Evolutionary conservation across 2,797 vertebrate genomes (phyloP).

Genomic region (Aselliscus stoliczkanus): DNA sequence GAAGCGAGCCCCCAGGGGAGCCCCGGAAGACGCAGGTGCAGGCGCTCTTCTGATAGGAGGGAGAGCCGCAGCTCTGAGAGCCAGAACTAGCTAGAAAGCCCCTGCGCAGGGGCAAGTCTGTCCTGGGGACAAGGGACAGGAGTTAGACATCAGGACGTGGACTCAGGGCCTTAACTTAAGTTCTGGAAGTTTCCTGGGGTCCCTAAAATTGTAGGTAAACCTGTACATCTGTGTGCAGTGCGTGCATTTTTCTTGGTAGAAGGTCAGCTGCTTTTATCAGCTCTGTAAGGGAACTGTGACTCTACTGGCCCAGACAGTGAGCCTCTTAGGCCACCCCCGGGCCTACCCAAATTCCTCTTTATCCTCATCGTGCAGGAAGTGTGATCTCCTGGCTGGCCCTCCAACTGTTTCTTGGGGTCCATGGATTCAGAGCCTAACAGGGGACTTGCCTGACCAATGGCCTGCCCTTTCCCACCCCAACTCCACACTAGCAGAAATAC

Average conservation of each 20-base stretch:
- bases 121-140: not conserved
- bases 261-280: not conserved
- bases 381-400: not conserved
- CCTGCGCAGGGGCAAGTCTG: fast-evolving
- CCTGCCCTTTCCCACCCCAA: not conserved
- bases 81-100: not conserved
- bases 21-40: not conserved
- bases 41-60: not conserved
- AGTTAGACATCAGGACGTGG: not conserved
- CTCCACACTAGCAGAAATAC: not conserved
- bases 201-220: not conserved
- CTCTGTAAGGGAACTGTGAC: not conserved
- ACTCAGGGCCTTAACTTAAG: not conserved
- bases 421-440: not conserved
- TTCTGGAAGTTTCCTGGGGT: not conserved
- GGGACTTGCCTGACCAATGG: too few relatives aligned
- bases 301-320: not conserved
- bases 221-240: not conserved
- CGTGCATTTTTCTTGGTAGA: not conserved
- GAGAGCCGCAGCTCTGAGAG: not conserved
- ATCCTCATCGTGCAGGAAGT: not conserved
- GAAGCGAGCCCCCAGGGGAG: not conserved
- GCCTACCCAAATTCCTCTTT: not conserved
- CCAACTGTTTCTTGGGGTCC: not conserved
- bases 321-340: not conserved